Evolutionary conservation across 2,797 vertebrate genomes (phyloP).

Genomic region (Xyrichtys novacula): DNA sequence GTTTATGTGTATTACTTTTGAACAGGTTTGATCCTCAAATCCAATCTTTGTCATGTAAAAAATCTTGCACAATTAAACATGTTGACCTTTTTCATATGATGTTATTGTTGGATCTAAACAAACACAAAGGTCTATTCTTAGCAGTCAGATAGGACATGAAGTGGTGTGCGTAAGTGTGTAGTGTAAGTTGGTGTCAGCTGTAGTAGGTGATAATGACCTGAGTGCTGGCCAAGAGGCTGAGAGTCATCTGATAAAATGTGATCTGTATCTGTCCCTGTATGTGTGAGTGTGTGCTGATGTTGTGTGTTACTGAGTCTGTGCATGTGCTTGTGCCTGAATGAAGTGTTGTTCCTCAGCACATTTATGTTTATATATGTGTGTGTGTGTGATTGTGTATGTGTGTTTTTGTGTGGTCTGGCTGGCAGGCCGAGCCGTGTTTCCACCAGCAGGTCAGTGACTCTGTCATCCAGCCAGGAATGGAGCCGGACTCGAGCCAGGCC

Average conservation of each 20-base stretch:
- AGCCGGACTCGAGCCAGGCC: conserved; percentile 26
- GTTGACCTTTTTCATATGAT: not conserved
- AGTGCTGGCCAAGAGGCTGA: conserved; percentile 1
- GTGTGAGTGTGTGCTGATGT: not conserved
- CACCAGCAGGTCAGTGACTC: conserved; percentile 55
- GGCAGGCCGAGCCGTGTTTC: conserved; percentile 50
- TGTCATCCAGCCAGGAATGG: conserved; percentile 52
- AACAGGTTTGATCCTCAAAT: no score
- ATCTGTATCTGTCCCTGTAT: not conserved
- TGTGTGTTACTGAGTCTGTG: not conserved
- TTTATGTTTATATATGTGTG: no score
- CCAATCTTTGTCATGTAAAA: no score
- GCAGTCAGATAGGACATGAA: not conserved
- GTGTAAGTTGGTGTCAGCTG: conserved; percentile 4
- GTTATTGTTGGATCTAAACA: not conserved
- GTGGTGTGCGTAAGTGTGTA: not conserved
- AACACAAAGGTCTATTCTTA: not conserved
- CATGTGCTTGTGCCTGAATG: conserved; percentile 11
- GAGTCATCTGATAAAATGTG: conserved; percentile 44
- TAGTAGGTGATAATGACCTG: conserved; percentile 37
- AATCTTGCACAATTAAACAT: not conserved
- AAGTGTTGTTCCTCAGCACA: no score
- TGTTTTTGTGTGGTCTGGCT: conserved; percentile 8
- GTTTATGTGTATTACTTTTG: no score
- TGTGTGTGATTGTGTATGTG: not conserved